Percentiles rank a stretch among this genome's conserved stretches.
These are phyloP conservation scores for Drosophila lini DNA, from an alignment of 1,140 invertebrate genomes.

Conservation along the genomic window DNA sequence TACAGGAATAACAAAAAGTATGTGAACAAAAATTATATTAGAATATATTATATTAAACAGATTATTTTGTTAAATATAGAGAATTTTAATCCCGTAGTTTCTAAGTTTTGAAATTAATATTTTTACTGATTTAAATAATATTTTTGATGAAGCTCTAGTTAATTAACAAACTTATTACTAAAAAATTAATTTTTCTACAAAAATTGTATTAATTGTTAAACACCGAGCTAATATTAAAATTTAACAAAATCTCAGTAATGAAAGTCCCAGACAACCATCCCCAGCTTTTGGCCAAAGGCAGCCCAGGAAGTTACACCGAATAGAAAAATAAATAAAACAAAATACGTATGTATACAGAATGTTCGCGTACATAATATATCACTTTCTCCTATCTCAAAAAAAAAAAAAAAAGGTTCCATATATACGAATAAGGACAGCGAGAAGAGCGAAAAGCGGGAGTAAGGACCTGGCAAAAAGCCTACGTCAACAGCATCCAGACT, in stretches of 20 bases:
- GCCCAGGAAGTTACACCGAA: not conserved
- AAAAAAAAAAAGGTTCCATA: conserved; percentile 14
- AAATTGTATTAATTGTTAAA: too few species aligned
- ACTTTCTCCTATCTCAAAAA: conserved; percentile 60
- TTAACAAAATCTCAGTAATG: not conserved
- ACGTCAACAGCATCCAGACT: conserved; percentile 40
- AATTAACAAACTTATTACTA: too few species aligned
- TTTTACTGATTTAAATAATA: too few species aligned
- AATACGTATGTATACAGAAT: conserved; percentile 5
- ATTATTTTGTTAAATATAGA: too few species aligned
- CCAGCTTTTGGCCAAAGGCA: conserved; percentile 41
- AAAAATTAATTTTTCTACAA: too few species aligned
- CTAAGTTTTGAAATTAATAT: too few species aligned
- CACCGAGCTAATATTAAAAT: too few species aligned
- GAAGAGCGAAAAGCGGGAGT: conserved; percentile 1
- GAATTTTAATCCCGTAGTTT: too few species aligned
- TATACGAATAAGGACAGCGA: conserved; percentile 13
- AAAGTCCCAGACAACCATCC: conserved; percentile 55
- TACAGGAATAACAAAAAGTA: too few species aligned
- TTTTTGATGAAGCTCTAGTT: too few species aligned
- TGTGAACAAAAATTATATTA: too few species aligned
- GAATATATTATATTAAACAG: too few species aligned
- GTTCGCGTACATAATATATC: conserved; percentile 40
- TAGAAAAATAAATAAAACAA: not conserved
- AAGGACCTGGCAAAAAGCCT: conserved; percentile 26